These are phyloP conservation scores for Apogon hyalosoma DNA, from an alignment of 2,797 vertebrate species.

Conservation along the genomic window DNA sequence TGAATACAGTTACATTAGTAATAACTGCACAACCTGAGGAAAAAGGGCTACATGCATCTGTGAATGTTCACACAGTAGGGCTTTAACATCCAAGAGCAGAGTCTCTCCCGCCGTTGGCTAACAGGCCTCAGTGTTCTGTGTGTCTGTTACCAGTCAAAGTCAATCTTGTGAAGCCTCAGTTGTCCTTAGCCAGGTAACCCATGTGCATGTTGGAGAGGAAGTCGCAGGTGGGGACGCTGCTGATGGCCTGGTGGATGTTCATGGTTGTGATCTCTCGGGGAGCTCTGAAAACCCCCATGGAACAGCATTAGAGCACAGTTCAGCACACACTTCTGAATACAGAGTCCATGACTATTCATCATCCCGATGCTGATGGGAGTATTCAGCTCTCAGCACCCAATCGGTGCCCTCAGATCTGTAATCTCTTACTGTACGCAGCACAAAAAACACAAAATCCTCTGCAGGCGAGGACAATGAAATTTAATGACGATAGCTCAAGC, in stretches of 20 bases:
- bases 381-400: slow-evolving; percentile 6
- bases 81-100: slow-evolving; percentile 2
- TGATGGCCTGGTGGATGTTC: slow-evolving; percentile 95
- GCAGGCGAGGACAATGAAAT: neutral
- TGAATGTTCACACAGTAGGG: slow-evolving; percentile 16
- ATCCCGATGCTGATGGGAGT: neutral
- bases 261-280: slow-evolving; percentile 94
- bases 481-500: neutral
- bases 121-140: slow-evolving; percentile 17
- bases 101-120: slow-evolving; percentile 16
- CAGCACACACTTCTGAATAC: neutral
- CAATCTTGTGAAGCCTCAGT: slow-evolving; percentile 45
- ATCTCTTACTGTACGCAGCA: neutral
- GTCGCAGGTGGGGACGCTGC: slow-evolving; percentile 93
- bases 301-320: slow-evolving; percentile 1
- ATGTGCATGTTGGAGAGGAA: slow-evolving; percentile 97
- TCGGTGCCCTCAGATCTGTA: neutral
- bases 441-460: neutral
- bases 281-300: slow-evolving; percentile 77
- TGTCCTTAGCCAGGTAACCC: slow-evolving; percentile 90
- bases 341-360: neutral
- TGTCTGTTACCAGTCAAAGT: slow-evolving; percentile 12
- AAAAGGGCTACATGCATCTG: slow-evolving; percentile 20
- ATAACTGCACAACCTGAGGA: slow-evolving; percentile 44
- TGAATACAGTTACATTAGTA: slow-evolving; percentile 46